Conservation (phyloP, 2,888 invertebrate species). For the Drosophila neotestacea region DNA sequence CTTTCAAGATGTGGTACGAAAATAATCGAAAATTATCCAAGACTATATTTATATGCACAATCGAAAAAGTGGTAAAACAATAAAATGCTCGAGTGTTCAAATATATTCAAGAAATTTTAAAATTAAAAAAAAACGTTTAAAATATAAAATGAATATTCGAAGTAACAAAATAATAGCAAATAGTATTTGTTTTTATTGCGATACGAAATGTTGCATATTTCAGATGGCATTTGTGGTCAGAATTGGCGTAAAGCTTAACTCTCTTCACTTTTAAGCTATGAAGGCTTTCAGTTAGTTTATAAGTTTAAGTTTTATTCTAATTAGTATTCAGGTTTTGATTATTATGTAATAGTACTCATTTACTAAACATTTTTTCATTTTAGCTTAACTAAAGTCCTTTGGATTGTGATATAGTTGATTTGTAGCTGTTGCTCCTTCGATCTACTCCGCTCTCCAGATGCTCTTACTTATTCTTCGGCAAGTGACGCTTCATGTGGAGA, state of each 20-base stretch:
- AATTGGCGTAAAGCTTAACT: conserved; percentile 20
- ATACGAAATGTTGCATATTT: background rate
- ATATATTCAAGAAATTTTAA: too few species aligned
- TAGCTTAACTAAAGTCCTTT: conserved; percentile 83
- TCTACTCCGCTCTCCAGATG: conserved; percentile 2
- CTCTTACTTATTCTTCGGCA: conserved; percentile 90
- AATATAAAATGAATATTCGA: too few species aligned
- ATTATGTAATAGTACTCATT: conserved; percentile 64
- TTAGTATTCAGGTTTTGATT: conserved; percentile 55
- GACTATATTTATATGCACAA: too few species aligned
- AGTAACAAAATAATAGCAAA: too few species aligned
- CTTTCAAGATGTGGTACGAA: too few species aligned
- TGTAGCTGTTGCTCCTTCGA: conserved; percentile 37
- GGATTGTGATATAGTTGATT: conserved; percentile 81
- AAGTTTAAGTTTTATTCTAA: conserved; percentile 28
- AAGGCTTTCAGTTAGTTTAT: conserved; percentile 11
- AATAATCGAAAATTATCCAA: too few species aligned
- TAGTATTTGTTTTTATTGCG: background rate
- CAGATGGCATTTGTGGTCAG: conserved; percentile 7
- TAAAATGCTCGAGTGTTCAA: too few species aligned
- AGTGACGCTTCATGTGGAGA: conserved; percentile 97
- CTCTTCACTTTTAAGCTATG: background rate
- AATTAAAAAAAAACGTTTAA: too few species aligned
- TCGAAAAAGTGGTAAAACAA: too few species aligned
- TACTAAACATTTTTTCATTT: conserved; percentile 47